Conservation (phyloP, 1,140 invertebrate species). For the honey bee (Apis mellifera) region DNA sequence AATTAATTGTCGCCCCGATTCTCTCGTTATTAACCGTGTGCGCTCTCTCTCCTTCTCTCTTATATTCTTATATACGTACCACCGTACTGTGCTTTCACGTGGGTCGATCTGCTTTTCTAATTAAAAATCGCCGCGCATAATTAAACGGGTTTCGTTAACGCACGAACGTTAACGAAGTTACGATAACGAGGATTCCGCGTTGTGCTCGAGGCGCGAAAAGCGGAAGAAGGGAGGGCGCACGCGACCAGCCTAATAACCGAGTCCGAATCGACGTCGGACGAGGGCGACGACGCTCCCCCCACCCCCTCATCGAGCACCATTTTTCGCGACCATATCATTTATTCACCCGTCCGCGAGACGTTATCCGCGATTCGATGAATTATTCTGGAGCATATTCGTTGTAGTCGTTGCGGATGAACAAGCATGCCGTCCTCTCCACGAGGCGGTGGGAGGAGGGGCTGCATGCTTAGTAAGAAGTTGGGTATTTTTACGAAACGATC, state of each 20-base stretch:
- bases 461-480: neutral
- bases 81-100: neutral
- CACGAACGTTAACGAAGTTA: slow-evolving; percentile 33
- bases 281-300: neutral
- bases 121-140: slow-evolving; percentile 38
- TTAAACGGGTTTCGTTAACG: slow-evolving; percentile 33
- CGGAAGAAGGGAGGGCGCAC: slow-evolving; percentile 9
- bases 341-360: neutral
- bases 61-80: neutral
- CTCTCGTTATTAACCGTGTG: neutral
- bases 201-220: slow-evolving; percentile 10
- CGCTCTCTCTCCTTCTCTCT: no score
- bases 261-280: neutral
- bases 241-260: slow-evolving; percentile 26
- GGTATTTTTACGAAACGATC: neutral
- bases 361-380: slow-evolving; percentile 6
- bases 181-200: slow-evolving; percentile 4
- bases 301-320: neutral
- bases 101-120: slow-evolving; percentile 29
- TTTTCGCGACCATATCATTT: neutral
- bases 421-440: no score
- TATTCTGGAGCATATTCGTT: neutral
- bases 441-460: neutral
- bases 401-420: neutral
- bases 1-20: neutral